Evolutionary conservation across 2,888 invertebrate genomes (phyloP), one percentile per base, ranked within the genome.

Genomic region (Matsumyia berberina): DNA sequence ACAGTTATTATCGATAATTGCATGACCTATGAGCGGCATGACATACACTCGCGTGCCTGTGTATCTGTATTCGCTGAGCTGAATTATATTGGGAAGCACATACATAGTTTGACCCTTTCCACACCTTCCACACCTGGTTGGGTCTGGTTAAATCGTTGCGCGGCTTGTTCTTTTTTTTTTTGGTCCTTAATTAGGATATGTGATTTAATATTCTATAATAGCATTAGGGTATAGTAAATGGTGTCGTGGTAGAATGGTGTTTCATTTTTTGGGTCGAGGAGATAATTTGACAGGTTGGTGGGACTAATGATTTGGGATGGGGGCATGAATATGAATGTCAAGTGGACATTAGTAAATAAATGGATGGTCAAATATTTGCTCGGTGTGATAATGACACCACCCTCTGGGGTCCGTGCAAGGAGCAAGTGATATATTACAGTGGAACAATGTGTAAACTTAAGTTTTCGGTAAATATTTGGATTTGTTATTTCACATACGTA

Each of bases 101-200:
- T 67, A 60, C n/a, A n/a, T n/a, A 24, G 44, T 69, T 74, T 85
- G 83, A 85, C 79, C 83, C 79, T 85, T 85, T 85, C 83, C 62
- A 74, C 83, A 79, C 83, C 79, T 78, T 73, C 67, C n/a, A n/a
- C 60, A 64, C 58, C 60, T 73, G 60, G 58, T 39, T 70, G 19
- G 24, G 62, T 39, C 24, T 67, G 55, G 67, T 74, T 74, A 85
- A 85, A 79, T 85, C 69, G 73, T 79, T 85, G 83, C 78, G n/a
- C 62, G 53, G 57, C 19, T 49, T 55, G 58, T 58, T 70, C 49
- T 24, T 24, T 24, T 31, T 42, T 37, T 66, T 60, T 51, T 73
- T 31, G 37, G 79, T 46, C 69, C 73, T 67, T 79, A 73, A 70
- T 73, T 69, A 78, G 73, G 64, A 74, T 69, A 85, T 79, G 73